phyloP scores from a whole-genome alignment of 2,113 vertebrate genomes.

The Colius striatus region DNA sequence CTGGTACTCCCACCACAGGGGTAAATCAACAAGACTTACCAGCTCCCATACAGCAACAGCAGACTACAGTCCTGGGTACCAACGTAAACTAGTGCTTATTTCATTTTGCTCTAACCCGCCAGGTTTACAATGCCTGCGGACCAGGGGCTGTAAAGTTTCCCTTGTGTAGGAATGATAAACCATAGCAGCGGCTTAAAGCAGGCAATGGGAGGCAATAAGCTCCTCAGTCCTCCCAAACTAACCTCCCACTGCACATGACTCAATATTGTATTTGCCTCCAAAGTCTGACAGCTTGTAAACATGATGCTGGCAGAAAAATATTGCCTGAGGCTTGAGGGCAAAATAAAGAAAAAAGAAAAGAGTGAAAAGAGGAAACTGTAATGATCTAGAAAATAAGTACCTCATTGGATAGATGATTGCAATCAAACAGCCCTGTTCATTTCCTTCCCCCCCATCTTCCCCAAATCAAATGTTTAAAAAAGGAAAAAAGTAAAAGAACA shows the following conservation, averaged over 20 bases:
- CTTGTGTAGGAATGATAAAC: not conserved
- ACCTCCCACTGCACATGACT: not conserved
- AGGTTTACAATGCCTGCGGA: not conserved
- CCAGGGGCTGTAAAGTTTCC: not conserved
- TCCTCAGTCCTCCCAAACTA: not conserved
- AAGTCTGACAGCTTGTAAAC: not conserved
- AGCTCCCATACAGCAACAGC: not conserved
- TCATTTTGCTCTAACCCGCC: not conserved
- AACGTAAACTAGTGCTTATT: accelerated
- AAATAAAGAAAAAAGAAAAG: not conserved
- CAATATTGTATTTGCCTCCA: not conserved
- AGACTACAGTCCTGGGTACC: not conserved
- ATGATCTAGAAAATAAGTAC: constrained; percentile 10
- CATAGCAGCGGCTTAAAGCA: not conserved
- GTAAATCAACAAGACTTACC: not conserved
- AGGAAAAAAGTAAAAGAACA: not conserved
- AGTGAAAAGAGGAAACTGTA: not conserved
- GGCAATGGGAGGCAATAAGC: not conserved
- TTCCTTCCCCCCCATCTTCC: not conserved
- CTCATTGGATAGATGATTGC: not conserved
- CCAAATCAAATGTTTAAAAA: not conserved
- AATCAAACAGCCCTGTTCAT: not conserved
- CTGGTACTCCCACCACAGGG: accelerated
- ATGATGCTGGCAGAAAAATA: not conserved
- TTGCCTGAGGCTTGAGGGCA: not conserved